Conservation (phyloP, 2,797 vertebrate genomes). For the Acrossocheilus wenchowensis region DNA sequence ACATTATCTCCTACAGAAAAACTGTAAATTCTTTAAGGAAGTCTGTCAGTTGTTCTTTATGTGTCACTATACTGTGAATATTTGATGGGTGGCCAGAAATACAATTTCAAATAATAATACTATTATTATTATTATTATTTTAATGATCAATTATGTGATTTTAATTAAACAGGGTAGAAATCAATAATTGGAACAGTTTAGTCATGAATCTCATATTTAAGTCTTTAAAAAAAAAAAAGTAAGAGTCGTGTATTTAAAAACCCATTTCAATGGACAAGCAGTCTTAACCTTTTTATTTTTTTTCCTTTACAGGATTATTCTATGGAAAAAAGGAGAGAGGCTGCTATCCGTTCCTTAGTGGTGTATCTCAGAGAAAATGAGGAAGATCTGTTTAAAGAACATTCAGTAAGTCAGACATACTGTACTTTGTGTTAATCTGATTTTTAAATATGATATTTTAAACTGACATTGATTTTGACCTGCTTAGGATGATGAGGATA, state of each 20-base stretch:
- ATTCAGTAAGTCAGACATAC: not conserved
- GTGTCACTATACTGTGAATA: too few relatives aligned
- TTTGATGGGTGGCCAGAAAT: too few relatives aligned
- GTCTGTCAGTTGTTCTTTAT: too few relatives aligned
- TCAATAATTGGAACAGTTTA: not conserved
- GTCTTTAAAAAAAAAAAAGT: too few relatives aligned
- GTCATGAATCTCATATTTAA: not conserved
- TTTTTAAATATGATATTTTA: constrained; percentile 24
- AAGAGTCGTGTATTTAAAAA: not conserved
- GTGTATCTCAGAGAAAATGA: constrained; percentile 56
- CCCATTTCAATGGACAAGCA: not conserved
- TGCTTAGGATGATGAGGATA: constrained; percentile 38
- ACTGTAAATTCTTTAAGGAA: too few relatives aligned
- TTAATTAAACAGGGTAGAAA: not conserved
- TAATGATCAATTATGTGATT: not conserved
- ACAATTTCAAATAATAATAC: too few relatives aligned
- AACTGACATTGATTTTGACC: constrained; percentile 25
- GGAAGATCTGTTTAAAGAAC: constrained; percentile 42
- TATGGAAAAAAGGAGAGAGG: constrained; percentile 45
- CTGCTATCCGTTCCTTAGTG: constrained; percentile 41
- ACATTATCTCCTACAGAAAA: too few relatives aligned
- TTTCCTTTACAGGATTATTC: constrained; percentile 38
- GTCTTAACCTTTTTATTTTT: not conserved
- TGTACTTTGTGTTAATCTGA: constrained; percentile 10
- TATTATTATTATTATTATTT: not conserved